phyloP scores from a whole-genome alignment of 92 coral and sea anemone species.

The Porites evermanni region DNA sequence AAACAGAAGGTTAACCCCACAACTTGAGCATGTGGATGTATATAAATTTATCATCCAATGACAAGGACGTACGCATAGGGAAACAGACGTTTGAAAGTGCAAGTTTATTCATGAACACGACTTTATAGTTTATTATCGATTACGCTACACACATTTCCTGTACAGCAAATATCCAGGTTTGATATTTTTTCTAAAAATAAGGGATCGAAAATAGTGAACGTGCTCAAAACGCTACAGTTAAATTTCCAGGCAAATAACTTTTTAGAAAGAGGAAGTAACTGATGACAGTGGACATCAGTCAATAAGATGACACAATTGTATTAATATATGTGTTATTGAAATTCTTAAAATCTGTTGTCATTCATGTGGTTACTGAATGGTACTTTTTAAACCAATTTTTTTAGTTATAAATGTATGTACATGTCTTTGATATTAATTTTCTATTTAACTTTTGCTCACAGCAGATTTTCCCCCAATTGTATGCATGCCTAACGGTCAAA shows the following conservation, averaged over 20 bases:
- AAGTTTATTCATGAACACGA: constrained; percentile 2
- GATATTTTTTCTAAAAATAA: background rate
- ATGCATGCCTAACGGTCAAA: no score
- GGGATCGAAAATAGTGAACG: background rate
- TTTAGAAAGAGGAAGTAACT: constrained; percentile 8
- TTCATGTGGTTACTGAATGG: background rate
- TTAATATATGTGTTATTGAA: background rate
- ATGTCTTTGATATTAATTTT: no score
- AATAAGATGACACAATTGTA: background rate
- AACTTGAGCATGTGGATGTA: background rate
- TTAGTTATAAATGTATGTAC: no score
- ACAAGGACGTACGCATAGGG: background rate
- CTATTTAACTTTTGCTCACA: no score
- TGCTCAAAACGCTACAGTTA: background rate
- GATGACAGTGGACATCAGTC: background rate
- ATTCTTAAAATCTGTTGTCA: background rate
- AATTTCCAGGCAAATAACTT: background rate
- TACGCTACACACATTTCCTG: background rate
- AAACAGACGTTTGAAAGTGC: constrained; percentile 20
- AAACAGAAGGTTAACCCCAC: background rate
- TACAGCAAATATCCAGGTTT: background rate
- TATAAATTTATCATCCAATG: background rate
- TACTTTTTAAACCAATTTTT: background rate
- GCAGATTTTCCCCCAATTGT: no score
- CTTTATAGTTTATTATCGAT: background rate